Base-by-base conservation (phyloP, 2,113 vertebrate species). In the Muscicapa adusta region DNA sequence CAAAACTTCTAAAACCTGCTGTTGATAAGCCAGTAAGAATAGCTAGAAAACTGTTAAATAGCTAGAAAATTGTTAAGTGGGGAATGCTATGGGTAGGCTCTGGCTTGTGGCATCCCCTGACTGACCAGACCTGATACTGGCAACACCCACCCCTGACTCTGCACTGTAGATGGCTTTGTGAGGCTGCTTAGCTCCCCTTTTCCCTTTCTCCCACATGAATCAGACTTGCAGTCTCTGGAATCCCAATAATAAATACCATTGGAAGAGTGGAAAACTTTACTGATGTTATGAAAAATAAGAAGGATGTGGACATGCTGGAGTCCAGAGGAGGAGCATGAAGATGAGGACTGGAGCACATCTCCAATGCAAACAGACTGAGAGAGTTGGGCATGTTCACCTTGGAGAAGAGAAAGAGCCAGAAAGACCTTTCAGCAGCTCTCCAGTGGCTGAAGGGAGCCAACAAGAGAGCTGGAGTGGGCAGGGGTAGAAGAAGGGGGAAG, bases 381-480 rank as follows among this genome's bases (percentile, higher is more conserved):
- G 2, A 47, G 16, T 5, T 53, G 28, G 28, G 4, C 6, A 17
- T 53, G 38, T 9, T 75, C 17, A 31, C 14, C 8, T 8, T 34
- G 40, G n/a, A 54, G 20, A 68, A 18, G 29, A 33, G 25, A 42
- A 18, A 15, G 25, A 0, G 0, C 8, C 0, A 0, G 40, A 75
- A 20, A 31, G 18, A 54, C 9, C 7, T 40, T 14, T 34, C 1
- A 25, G 70, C 9, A 67, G 6, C 17, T 4, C 9, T 75, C 11
- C 47, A 68, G 17, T 6, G 40, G 8, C 25, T 82, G 29, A 68
- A 54, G 12, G 5, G 6, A 9, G 20, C 9, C 61, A 68, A 34
- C 11, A 31, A 40, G 17, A 54, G 17, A 34, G 25, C 5, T 54
- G 47, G 12, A 61, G 20, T 47, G 34, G 12, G 14, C 31, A 48